Evolutionary conservation across 2,113 vertebrate genomes (phyloP).

Genomic region (Neofelis nebulosa): DNA sequence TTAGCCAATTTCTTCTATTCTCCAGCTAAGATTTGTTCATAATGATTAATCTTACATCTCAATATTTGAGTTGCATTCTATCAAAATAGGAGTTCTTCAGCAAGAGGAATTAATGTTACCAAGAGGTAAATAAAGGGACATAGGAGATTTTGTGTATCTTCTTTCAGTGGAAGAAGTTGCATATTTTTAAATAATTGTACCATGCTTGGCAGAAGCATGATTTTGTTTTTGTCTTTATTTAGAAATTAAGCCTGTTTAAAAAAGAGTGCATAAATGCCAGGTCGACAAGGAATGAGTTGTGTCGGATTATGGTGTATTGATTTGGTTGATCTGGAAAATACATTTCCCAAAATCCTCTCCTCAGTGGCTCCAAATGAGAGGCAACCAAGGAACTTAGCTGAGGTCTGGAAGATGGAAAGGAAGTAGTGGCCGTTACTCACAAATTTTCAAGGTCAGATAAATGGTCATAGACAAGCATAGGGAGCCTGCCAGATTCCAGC

Average conservation of each 20-base stretch:
- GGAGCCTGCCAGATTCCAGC: background rate
- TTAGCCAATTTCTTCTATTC: background rate
- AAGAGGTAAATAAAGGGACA: background rate
- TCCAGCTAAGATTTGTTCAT: background rate
- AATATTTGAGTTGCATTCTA: background rate
- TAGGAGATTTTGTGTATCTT: background rate
- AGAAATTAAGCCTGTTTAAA: background rate
- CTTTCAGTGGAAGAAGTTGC: background rate
- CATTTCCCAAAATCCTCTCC: background rate
- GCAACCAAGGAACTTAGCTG: background rate
- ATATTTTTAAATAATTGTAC: background rate
- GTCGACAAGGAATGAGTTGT: background rate
- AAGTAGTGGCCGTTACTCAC: background rate
- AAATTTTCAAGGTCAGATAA: background rate
- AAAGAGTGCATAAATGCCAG: background rate
- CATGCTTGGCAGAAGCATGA: background rate
- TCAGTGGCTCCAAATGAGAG: background rate
- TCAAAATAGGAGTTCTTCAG: background rate
- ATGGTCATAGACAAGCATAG: background rate
- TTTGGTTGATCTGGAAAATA: background rate
- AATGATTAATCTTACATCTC: background rate
- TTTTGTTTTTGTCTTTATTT: background rate
- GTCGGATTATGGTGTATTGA: background rate
- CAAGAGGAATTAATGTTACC: background rate
- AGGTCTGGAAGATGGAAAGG: background rate